A percentile compares a stretch with the other conserved stretches of the same genome.
Conservation (phyloP, 2,797 vertebrate genomes). For the Labroides dimidiatus region DNA sequence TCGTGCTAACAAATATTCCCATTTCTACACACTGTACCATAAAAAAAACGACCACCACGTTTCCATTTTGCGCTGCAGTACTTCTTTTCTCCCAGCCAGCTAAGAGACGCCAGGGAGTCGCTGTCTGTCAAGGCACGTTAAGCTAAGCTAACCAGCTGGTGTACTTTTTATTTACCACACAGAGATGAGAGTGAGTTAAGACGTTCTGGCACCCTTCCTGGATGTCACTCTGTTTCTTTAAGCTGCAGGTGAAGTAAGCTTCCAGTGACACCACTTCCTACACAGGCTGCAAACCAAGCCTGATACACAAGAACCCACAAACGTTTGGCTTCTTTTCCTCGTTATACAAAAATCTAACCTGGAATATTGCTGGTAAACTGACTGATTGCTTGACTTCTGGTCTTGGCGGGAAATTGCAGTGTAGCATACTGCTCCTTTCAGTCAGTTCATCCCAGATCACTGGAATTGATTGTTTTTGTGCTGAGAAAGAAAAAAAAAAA, state of each 20-base stretch:
- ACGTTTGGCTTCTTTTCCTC: too few species aligned
- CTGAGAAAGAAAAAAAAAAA: not conserved
- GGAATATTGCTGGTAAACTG: not conserved
- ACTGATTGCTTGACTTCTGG: not conserved
- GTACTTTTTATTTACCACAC: not conserved
- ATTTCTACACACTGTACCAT: not conserved
- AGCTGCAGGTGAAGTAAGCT: not conserved
- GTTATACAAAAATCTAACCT: too few species aligned
- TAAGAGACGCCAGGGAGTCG: not conserved
- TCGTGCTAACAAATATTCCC: too few species aligned
- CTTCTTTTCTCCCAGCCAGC: not conserved
- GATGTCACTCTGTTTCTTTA: not conserved
- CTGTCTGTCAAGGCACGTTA: not conserved
- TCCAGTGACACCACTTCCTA: not conserved
- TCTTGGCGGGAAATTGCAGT: not conserved
- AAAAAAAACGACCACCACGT: not conserved
- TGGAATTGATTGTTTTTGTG: not conserved
- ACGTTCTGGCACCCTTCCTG: not conserved
- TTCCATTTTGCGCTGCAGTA: too few species aligned
- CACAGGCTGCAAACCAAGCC: not conserved
- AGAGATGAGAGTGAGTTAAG: not conserved
- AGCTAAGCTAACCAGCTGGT: slow-evolving; percentile 1
- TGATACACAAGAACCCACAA: too few species aligned
- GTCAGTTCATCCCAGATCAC: not conserved
- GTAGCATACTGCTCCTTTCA: not conserved